These are phyloP conservation scores for Cotesia congregata DNA, from an alignment of 2,888 invertebrate species.

Conservation along the genomic window DNA sequence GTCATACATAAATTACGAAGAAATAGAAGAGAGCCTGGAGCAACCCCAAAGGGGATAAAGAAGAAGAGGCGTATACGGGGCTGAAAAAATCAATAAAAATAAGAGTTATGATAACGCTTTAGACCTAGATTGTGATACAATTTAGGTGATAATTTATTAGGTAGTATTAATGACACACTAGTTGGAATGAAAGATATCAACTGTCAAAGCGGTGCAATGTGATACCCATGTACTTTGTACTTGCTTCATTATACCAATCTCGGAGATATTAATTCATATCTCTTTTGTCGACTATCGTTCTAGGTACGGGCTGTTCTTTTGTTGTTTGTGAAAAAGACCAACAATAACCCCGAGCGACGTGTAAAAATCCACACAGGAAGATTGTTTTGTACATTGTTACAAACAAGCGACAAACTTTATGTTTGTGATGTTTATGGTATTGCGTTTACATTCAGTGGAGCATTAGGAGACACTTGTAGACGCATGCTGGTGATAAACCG, in stretches of 20 bases:
- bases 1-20: background rate
- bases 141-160: slow-evolving; percentile 59
- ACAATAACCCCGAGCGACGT: slow-evolving; percentile 73
- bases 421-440: slow-evolving; percentile 64
- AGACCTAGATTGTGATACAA: slow-evolving; percentile 58
- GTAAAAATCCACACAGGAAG: slow-evolving; percentile 74
- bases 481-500: slow-evolving; percentile 62
- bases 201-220: slow-evolving; percentile 50
- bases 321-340: slow-evolving; percentile 75
- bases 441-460: slow-evolving; percentile 66
- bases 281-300: slow-evolving; percentile 62
- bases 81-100: background rate
- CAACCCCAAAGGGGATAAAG: background rate
- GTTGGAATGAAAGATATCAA: slow-evolving; percentile 66
- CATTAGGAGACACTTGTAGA: slow-evolving; percentile 66
- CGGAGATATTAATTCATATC: slow-evolving; percentile 58
- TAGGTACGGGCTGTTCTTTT: slow-evolving; percentile 71
- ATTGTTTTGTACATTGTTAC: no score
- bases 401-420: slow-evolving; percentile 67
- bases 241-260: slow-evolving; percentile 60
- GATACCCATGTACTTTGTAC: slow-evolving; percentile 66
- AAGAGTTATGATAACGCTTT: slow-evolving; percentile 36
- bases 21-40: background rate
- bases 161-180: slow-evolving; percentile 65
- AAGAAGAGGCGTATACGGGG: background rate